Evolutionary conservation across 2,888 invertebrate genomes (phyloP), one percentile per base, ranked within the genome.

Genomic region (Seira musarum): DNA sequence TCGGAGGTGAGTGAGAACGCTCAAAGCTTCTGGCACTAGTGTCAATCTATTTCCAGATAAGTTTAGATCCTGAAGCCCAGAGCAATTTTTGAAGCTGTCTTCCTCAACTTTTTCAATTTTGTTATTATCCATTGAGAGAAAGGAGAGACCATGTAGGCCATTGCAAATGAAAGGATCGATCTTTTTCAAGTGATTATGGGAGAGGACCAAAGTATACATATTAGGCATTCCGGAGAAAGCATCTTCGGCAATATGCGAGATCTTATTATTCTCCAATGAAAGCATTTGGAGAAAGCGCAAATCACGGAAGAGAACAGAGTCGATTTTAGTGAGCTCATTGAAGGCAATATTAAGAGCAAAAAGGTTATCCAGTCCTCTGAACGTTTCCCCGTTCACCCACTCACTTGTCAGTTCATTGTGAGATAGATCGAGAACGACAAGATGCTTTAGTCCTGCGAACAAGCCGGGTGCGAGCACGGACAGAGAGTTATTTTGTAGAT

Each of bases 71-170:
- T 94, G 93, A 83, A 96, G 90, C 85, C 93, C 93, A 82, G 94
- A 93, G 88, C 94, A 94, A 89, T 95, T 95, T 87, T 92, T 92
- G 87, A 96, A 91, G 78, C 95, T 93, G 88, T 93, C 93, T 70
- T 93, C 91, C 88, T 94, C 93, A 87, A 95, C 92, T 89, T 91
- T 92, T 83, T 92, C 92, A 87, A 96, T 93, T 87, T 92, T 91
- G 89, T 95, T 95, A 88, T 94, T 94, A 88, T 95, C 95, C 87
- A 95, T 90, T 25, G 94, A 94, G 83, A 96, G 90, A 75, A 94
- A 91, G 83, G 93, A 93, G 82, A 96, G 90, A 72, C 93, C 93
- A 88, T 93, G 92, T 77, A 95, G 91, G 15, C 95, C 95, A 87
- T 92, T 93, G 88, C 95, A 93, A 78, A 94, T 93, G 87, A 92